Percentiles rank a stretch among this genome's conserved stretches.
Evolutionary conservation across 2,797 vertebrate species (phyloP).

Genomic region (Meda fulgida): DNA sequence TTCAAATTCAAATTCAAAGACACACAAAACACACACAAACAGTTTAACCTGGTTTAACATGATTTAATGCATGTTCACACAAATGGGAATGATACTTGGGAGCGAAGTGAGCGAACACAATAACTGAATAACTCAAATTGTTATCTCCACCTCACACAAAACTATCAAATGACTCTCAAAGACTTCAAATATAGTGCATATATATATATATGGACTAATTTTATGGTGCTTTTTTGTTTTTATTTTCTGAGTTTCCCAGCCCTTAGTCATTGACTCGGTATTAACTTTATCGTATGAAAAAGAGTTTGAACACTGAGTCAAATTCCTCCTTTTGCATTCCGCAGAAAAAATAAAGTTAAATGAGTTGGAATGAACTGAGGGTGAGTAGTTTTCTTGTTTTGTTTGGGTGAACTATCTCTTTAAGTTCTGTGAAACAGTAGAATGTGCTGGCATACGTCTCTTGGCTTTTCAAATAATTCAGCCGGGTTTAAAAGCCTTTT

Average conservation of each 20-base stretch:
- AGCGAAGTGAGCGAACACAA: no score
- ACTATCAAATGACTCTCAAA: no score
- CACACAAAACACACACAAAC: not conserved
- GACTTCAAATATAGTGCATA: not conserved
- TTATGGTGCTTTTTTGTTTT: not conserved
- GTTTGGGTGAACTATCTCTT: constrained; percentile 1
- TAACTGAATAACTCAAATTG: no score
- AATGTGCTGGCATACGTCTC: not conserved
- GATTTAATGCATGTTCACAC: not conserved
- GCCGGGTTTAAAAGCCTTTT: constrained; percentile 16
- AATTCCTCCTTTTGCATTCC: not conserved
- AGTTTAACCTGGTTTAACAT: not conserved
- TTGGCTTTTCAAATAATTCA: constrained; percentile 21
- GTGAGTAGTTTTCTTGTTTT: not conserved
- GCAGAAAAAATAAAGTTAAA: not conserved
- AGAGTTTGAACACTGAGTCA: not conserved
- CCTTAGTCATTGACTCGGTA: not conserved
- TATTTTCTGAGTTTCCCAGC: not conserved
- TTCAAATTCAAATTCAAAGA: no score
- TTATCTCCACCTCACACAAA: no score
- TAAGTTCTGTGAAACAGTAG: not conserved
- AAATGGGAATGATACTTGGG: not conserved
- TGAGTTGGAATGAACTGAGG: not conserved
- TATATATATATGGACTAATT: not conserved
- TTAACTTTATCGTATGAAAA: not conserved